A percentile compares a stretch with the other conserved stretches of the same genome.
Evolutionary conservation across 2,888 invertebrate genomes (phyloP).

Genomic region (Heliconius sara): DNA sequence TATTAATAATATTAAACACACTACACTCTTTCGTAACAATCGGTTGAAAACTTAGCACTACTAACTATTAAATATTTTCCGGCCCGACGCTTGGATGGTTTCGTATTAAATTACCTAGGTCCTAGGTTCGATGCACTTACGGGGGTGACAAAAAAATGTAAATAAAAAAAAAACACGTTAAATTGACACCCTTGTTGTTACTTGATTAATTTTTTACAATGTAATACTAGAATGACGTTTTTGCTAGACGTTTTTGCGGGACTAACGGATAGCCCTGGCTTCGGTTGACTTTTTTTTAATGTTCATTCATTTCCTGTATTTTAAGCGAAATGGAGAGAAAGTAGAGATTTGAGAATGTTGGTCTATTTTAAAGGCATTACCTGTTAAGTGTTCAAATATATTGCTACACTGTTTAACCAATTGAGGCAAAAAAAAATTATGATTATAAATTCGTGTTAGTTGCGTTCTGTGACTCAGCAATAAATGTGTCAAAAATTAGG

Average conservation of each 20-base stretch:
- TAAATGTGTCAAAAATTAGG: too few species aligned
- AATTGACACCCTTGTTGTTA: conserved; percentile 15
- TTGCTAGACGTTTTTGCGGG: neutral
- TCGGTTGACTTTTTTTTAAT: neutral
- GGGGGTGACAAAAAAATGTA: conserved; percentile 23
- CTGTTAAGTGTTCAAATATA: neutral
- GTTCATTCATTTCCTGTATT: neutral
- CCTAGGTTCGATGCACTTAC: conserved; percentile 25
- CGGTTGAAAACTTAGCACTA: conserved; percentile 14
- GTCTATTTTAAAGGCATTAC: neutral
- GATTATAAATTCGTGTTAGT: too few species aligned
- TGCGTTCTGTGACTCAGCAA: too few species aligned
- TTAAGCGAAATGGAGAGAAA: neutral
- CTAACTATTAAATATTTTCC: conserved; percentile 28
- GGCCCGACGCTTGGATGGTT: conserved; percentile 33
- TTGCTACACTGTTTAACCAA: neutral
- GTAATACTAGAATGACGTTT: conserved; percentile 15
- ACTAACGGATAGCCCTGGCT: neutral
- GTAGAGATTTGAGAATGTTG: neutral
- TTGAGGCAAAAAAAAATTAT: too few species aligned
- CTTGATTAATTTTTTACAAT: conserved; percentile 25
- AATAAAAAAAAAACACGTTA: conserved; percentile 19
- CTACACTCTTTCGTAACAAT: neutral
- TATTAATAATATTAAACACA: neutral
- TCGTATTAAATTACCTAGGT: conserved; percentile 38